These are phyloP conservation scores for Molossus molossus DNA, from an alignment of 2,797 vertebrate species.

Conservation along the genomic window DNA sequence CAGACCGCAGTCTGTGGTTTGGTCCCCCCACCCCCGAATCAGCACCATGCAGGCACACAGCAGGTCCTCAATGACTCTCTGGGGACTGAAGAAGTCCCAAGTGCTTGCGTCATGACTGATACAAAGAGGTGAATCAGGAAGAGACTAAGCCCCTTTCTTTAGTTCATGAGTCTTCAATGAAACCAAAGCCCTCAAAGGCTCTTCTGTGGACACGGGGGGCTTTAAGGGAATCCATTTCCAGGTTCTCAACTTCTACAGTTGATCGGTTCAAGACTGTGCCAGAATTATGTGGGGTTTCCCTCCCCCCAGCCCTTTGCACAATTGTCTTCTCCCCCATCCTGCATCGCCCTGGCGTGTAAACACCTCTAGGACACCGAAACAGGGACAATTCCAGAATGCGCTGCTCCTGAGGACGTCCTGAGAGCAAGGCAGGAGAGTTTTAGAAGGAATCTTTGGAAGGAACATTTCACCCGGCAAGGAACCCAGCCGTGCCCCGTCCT, in stretches of 20 bases:
- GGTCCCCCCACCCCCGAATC: no score
- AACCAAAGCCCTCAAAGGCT: neutral
- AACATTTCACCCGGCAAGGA: no score
- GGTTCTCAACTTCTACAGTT: neutral
- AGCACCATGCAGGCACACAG: fast-evolving
- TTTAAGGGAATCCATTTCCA: neutral
- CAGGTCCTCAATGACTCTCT: neutral
- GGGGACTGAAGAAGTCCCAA: neutral
- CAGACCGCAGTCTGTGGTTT: neutral
- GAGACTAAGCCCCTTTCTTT: neutral
- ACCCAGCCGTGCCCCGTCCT: neutral
- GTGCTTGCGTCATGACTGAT: neutral
- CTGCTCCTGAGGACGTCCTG: fast-evolving
- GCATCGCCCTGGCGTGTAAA: neutral
- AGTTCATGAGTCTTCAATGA: neutral
- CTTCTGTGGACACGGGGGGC: neutral
- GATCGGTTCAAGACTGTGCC: neutral
- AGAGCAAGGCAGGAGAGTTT: no score
- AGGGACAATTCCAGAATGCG: neutral
- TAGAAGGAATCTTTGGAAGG: neutral
- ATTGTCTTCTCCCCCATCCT: neutral
- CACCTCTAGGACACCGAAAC: neutral
- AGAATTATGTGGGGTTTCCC: neutral
- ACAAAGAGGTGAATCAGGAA: neutral
- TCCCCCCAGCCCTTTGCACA: neutral